Evolutionary conservation across 1,140 invertebrate genomes (phyloP).

Genomic region (Halesus radiatus): DNA sequence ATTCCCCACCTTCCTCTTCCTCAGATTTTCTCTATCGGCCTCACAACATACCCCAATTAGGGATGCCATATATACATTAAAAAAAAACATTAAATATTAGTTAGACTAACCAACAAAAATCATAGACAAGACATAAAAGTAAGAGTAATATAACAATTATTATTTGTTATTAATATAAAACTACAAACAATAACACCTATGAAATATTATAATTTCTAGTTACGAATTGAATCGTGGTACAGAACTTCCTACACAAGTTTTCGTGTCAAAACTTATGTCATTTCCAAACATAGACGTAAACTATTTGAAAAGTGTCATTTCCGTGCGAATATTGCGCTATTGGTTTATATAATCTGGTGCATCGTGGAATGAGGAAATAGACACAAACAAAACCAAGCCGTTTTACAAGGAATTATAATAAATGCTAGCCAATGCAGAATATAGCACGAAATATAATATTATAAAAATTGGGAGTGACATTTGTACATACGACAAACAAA

Average conservation of each 20-base stretch:
- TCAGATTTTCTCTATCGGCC: too few species aligned
- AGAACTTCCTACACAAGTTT: constrained; percentile 40
- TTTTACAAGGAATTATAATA: constrained; percentile 1
- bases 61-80: too few species aligned
- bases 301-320: constrained; percentile 41
- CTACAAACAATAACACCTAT: too few species aligned
- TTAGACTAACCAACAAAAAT: too few species aligned
- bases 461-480: constrained; percentile 41
- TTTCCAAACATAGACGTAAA: constrained; percentile 51
- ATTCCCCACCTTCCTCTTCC: too few species aligned
- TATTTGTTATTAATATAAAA: too few species aligned
- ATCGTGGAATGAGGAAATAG: constrained; percentile 3
- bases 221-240: constrained; percentile 26
- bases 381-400: neutral
- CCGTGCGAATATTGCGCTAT: neutral
- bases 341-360: neutral
- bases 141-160: too few species aligned
- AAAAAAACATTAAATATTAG: too few species aligned
- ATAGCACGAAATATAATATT: neutral
- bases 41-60: too few species aligned
- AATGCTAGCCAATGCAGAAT: constrained; percentile 14
- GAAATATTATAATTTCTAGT: too few species aligned
- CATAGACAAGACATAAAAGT: too few species aligned
- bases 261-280: constrained; percentile 54
- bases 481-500: constrained; percentile 42